Conservation (phyloP, 2,888 invertebrate species). For the Argyresthia albistria region DNA sequence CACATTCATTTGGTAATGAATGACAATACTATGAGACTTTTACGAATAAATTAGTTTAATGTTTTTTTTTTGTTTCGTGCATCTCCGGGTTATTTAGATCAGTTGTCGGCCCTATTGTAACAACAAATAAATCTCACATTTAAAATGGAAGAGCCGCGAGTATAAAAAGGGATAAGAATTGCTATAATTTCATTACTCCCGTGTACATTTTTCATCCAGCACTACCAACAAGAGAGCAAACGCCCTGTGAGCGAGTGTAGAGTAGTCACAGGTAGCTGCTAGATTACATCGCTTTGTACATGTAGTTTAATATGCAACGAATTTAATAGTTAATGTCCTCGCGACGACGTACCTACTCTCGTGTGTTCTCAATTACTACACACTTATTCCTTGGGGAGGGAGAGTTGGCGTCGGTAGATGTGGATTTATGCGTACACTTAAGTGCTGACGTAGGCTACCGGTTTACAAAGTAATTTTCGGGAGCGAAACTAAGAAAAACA, state of each 20-base stretch:
- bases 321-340: conserved; percentile 68
- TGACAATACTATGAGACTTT: too few species aligned
- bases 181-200: conserved; percentile 2
- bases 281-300: conserved; percentile 49
- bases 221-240: conserved; percentile 27
- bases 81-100: too few species aligned
- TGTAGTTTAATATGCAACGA: conserved; percentile 70
- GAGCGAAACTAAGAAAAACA: too few species aligned
- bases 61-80: too few species aligned
- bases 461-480: conserved; percentile 8
- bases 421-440: conserved; percentile 56
- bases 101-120: too few species aligned
- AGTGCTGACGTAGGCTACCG: conserved; percentile 43
- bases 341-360: conserved; percentile 51
- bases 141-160: too few species aligned
- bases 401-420: conserved; percentile 22
- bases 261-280: conserved; percentile 27
- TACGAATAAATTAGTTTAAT: too few species aligned
- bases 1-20: too few species aligned
- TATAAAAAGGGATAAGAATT: not conserved
- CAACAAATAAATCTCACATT: too few species aligned
- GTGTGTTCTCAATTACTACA: conserved; percentile 62
- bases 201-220: conserved; percentile 1
- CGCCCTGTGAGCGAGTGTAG: conserved; percentile 13
- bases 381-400: conserved; percentile 52